These are phyloP conservation scores for Ferdinandea cuprea DNA, from an alignment of 2,888 invertebrate genomes.

Conservation along the genomic window DNA sequence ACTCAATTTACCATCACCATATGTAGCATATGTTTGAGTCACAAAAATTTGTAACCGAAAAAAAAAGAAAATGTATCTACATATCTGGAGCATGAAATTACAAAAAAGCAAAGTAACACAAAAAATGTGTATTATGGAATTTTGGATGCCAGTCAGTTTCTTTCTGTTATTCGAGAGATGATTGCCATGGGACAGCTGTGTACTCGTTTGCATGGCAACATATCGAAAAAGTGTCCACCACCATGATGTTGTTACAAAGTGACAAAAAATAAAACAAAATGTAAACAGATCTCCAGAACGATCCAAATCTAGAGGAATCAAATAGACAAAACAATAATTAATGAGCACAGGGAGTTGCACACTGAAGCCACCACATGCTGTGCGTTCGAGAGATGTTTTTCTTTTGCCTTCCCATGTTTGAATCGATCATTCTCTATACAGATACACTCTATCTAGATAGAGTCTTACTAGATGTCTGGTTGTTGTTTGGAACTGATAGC, in stretches of 20 bases:
- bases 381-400: slow-evolving; percentile 25
- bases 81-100: slow-evolving; percentile 57
- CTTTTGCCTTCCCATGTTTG: not conserved
- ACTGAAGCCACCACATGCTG: slow-evolving; percentile 64
- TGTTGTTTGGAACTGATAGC: slow-evolving; percentile 36
- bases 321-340: slow-evolving; percentile 67
- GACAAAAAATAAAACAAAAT: slow-evolving; percentile 13
- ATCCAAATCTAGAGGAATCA: slow-evolving; percentile 64
- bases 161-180: slow-evolving; percentile 48
- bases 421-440: slow-evolving; percentile 70
- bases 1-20: slow-evolving; percentile 54
- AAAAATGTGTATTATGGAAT: slow-evolving; percentile 18
- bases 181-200: slow-evolving; percentile 57
- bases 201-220: not conserved
- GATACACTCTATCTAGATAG: too few species aligned
- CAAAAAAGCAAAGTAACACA: slow-evolving; percentile 28
- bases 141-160: slow-evolving; percentile 57
- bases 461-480: slow-evolving; percentile 43
- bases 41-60: slow-evolving; percentile 9
- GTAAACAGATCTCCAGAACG: slow-evolving; percentile 61
- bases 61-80: slow-evolving; percentile 19
- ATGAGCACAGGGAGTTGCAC: slow-evolving; percentile 55
- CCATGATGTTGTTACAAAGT: slow-evolving; percentile 15
- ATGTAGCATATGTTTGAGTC: slow-evolving; percentile 48
- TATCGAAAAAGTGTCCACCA: slow-evolving; percentile 18